These are phyloP conservation scores for Zenarchopterus dispar DNA, from an alignment of 2,797 vertebrate species.

Conservation along the genomic window DNA sequence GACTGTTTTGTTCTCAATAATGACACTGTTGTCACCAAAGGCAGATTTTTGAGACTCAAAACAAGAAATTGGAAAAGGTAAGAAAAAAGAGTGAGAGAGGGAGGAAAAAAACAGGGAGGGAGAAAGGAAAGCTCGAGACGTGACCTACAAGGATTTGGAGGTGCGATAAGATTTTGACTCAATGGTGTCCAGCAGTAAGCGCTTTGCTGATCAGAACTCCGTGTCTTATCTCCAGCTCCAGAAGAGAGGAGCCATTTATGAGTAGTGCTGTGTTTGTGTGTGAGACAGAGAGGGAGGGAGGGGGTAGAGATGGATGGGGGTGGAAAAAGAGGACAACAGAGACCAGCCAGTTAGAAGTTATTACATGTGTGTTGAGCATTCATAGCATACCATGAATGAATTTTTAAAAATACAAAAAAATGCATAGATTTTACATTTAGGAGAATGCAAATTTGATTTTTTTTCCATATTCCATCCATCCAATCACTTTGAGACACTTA, in stretches of 20 bases:
- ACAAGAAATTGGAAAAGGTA: slow-evolving; percentile 16
- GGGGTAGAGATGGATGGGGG: too few relatives aligned
- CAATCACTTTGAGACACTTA: too few relatives aligned
- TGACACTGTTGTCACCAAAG: slow-evolving; percentile 2
- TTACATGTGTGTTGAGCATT: too few relatives aligned
- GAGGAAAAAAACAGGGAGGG: not conserved
- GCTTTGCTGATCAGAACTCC: slow-evolving; percentile 44
- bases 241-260: slow-evolving; percentile 39
- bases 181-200: slow-evolving; percentile 55
- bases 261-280: slow-evolving; percentile 4
- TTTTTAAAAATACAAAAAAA: too few relatives aligned
- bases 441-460: too few relatives aligned
- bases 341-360: too few relatives aligned
- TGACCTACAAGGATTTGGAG: slow-evolving; percentile 37
- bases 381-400: too few relatives aligned
- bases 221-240: slow-evolving; percentile 56
- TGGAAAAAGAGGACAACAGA: too few relatives aligned
- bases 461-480: too few relatives aligned
- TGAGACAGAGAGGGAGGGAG: not conserved
- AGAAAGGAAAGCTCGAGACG: slow-evolving; percentile 18
- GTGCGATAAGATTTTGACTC: slow-evolving; percentile 48
- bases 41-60: slow-evolving; percentile 18
- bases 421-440: too few relatives aligned
- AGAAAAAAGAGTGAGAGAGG: not conserved
- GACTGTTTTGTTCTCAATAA: not conserved